Conservation (phyloP, 2,797 vertebrate species). For the Gallinago stenura region DNA sequence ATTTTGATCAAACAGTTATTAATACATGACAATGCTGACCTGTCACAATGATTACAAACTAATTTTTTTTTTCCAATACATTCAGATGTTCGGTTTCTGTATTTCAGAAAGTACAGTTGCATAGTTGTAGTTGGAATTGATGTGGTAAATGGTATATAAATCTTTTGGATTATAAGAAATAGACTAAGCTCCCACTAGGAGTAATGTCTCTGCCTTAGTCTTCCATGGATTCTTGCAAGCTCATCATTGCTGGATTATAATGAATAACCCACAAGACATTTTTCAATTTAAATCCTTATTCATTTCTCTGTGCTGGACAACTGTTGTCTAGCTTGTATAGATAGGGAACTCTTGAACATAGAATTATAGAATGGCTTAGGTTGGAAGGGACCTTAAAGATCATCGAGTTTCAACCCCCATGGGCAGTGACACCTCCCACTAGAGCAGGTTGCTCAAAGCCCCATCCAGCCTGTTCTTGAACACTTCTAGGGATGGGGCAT, state of each 20-base stretch:
- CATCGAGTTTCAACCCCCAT: not conserved
- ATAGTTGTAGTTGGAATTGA: not conserved
- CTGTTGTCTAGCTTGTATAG: not conserved
- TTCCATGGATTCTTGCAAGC: not conserved
- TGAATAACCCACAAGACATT: not conserved
- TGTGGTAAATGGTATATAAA: not conserved
- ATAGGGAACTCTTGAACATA: not conserved
- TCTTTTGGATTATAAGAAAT: not conserved
- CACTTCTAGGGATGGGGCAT: not conserved
- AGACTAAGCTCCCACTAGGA: not conserved
- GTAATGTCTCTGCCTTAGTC: not conserved
- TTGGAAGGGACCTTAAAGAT: not conserved
- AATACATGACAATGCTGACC: not conserved
- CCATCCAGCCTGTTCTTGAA: not conserved
- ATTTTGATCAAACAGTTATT: not conserved
- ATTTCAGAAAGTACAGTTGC: not conserved
- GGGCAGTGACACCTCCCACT: not conserved
- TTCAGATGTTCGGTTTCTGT: not conserved
- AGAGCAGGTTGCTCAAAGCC: not conserved
- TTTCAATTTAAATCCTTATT: not conserved
- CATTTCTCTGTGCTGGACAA: not conserved
- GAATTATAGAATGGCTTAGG: not conserved
- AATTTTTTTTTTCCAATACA: not conserved
- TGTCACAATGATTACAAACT: not conserved
- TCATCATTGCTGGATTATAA: not conserved